phyloP scores from a whole-genome alignment of 1,140 invertebrate species.

The Halesus radiatus region DNA sequence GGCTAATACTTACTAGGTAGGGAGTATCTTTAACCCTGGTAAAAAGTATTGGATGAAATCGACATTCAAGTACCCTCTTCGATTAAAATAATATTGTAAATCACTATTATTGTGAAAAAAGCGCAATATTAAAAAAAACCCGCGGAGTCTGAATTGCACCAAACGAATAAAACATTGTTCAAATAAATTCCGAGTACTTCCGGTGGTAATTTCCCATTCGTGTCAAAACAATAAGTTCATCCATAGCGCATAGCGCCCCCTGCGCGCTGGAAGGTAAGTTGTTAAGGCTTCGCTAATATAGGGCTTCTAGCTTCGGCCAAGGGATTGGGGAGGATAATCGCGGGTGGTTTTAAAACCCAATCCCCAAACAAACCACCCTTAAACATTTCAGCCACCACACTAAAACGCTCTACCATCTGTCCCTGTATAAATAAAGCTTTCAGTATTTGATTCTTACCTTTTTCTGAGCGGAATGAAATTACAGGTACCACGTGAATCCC shows the following conservation, averaged over 20 bases:
- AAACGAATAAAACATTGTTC: too few relatives aligned
- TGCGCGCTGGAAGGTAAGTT: conserved; percentile 16
- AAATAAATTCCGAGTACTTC: too few relatives aligned
- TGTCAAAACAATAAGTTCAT: conserved; percentile 34
- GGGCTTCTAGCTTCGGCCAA: conserved; percentile 34
- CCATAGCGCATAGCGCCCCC: conserved; percentile 11
- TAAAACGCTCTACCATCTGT: neutral
- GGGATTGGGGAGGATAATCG: conserved; percentile 55
- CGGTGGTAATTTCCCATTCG: conserved; percentile 10
- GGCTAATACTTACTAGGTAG: too few relatives aligned
- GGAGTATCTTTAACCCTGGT: too few relatives aligned
- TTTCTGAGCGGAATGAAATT: neutral
- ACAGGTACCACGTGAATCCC: neutral
- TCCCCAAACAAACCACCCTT: neutral
- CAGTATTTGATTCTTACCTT: neutral
- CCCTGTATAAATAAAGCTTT: neutral
- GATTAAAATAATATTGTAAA: too few relatives aligned
- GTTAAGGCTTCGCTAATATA: conserved; percentile 52
- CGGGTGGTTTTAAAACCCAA: conserved; percentile 43
- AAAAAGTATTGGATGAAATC: too few relatives aligned
- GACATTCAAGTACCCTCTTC: too few relatives aligned
- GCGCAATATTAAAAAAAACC: too few relatives aligned
- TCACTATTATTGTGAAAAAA: too few relatives aligned
- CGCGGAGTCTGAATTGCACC: too few relatives aligned
- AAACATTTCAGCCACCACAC: neutral